Conservation (phyloP, 2,113 vertebrate species). For the Coregonus clupeaformis region DNA sequence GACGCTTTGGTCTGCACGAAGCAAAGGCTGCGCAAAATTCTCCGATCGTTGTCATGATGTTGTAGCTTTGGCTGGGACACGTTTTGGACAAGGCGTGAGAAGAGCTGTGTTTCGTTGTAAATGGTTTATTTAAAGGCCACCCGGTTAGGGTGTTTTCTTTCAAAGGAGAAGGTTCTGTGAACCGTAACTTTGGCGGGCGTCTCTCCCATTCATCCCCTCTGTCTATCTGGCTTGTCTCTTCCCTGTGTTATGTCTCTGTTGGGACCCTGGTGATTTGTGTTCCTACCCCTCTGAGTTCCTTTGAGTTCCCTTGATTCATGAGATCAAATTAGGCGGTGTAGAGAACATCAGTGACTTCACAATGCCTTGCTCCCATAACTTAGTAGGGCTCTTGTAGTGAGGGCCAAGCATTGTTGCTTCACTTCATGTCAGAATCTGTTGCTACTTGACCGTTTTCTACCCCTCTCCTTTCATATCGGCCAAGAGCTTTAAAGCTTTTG, state of each 20-base stretch:
- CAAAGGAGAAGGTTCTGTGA: conserved; percentile 47
- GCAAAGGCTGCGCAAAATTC: too few species aligned
- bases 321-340: conserved; percentile 69
- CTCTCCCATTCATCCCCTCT: conserved; percentile 24
- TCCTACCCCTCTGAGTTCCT: conserved; percentile 29
- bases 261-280: conserved; percentile 55
- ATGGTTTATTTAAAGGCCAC: conserved; percentile 27
- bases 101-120: conserved; percentile 52
- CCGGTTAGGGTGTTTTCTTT: conserved; percentile 52
- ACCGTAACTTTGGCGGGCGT: conserved; percentile 53
- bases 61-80: conserved; percentile 34
- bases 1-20: too few species aligned
- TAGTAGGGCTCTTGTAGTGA: conserved; percentile 27
- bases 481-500: too few species aligned
- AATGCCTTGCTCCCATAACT: conserved; percentile 52
- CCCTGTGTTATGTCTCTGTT: conserved; percentile 31
- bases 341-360: conserved; percentile 50
- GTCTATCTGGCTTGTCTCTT: conserved; percentile 47
- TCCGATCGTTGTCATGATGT: not conserved
- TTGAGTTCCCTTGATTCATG: conserved; percentile 63
- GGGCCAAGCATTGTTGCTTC: conserved; percentile 19
- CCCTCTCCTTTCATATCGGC: not conserved
- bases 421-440: conserved; percentile 1
- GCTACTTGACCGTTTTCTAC: conserved; percentile 38
- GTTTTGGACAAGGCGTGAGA: conserved; percentile 49